Base-by-base conservation (phyloP, 2,113 vertebrate genomes). In the Bostrychus sinensis region DNA sequence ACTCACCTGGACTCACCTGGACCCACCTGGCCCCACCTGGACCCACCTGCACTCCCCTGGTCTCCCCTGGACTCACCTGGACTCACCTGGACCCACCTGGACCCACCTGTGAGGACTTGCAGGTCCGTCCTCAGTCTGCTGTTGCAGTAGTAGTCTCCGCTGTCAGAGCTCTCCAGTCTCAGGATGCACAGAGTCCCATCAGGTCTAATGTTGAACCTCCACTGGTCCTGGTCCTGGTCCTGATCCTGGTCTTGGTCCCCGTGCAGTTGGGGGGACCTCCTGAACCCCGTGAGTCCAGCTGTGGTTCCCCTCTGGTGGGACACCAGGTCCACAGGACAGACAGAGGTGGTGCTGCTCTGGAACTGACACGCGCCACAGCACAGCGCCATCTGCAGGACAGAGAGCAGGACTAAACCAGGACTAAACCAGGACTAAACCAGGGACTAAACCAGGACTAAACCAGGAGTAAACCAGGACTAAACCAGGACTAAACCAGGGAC, bases 81-180 rank as follows among this genome's bases (percentile, higher is more conserved):
- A n/a, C n/a, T n/a, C n/a, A n/a, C n/a, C n/a, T n/a, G n/a, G n/a
- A n/a, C n/a, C n/a, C n/a, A n/a, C n/a, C n/a, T 32, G 30, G 30
- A 7, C 9, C 0, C 72, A 90, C 88, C 89, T 83, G 73, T 62
- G 1, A 90, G 73, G 8, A 91, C 86, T 56, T 89, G 77, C 58
- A 91, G 74, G 16, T 89, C 70, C 0, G 84, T 82, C 54, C 66
- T 77, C 55, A 72, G 62, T 38, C 0, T 62, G 20, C 54, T 42
- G 56, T 90, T 88, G 9, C 90, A 91, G 25, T 9, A 56, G 13
- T 85, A 90, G 20, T 66, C 30, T 8, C 90, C 89, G 0, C 57
- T 16, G 50, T 89, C 88, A 0, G 72, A 58, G 0, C 25, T 38
- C 0, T 85, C 70, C 0, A 91, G 73, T 13, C 28, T 20, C 62